Base-by-base conservation (phyloP, 2,797 vertebrate genomes). In the Sphenodon punctatus region DNA sequence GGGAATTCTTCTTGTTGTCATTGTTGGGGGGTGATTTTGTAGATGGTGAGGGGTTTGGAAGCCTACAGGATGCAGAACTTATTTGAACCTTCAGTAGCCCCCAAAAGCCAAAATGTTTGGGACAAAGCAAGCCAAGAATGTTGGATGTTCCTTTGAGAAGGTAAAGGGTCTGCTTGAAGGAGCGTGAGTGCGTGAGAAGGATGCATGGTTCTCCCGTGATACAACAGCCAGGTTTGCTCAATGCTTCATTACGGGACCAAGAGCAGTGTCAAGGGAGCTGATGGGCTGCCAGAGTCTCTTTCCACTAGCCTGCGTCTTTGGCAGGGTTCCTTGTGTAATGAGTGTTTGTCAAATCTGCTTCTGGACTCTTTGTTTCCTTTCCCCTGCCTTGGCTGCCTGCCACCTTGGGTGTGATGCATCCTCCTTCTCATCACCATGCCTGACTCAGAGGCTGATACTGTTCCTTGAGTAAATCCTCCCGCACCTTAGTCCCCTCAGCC, bases 331-430 rank as follows among this genome's bases (percentile, higher is more conserved):
- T 92, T 76, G 68, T 87, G 38, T 71, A 70, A 92, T 93, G 49
- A 85, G 78, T 75, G 91, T 84, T 90, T 95, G 58, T 23, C 76
- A 60, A 30, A 83, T 87, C 85, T 92, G 89, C 80, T 93, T 81
- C 73, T 78, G 82, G 90, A 90, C 90, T 87, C 76, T 90, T 90
- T 85, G 82, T 92, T 93, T 92, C 87, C 91, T 92, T 90, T 91
- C 70, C 73, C 75, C 73, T n/a, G 79, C 88, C 69, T 69, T 90
- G 88, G 88, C 81, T 90, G 81, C 58, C 34, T 23, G 66, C 88
- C 86, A 77, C 83, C 86, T 86, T 83, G 68, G 86, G 88, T 91
- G 58, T 73, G 80, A 75, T 90, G 71, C 74, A 63, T 75, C 87
- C 88, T 85, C 73, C 78, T 93, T 69, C 89, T 87, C 48, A 39